Conservation (phyloP, 2,113 vertebrate species). For the Pyrgilauda ruficollis region DNA sequence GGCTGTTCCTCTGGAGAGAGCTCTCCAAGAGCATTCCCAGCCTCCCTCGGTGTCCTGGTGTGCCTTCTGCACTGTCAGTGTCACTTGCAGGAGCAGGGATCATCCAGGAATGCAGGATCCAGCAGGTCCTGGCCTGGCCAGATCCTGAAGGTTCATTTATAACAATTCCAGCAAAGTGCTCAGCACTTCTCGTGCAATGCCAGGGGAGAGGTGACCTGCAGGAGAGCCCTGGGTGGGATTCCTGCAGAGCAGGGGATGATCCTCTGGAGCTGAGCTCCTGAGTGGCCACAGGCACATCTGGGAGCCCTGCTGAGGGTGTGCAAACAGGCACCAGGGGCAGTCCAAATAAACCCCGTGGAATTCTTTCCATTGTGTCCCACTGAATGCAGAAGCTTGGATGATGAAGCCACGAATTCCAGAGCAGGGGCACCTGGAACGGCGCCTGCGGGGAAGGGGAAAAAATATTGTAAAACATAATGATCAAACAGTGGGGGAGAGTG, state of each 20-base stretch:
- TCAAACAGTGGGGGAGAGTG: conserved; percentile 49
- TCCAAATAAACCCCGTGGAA: conserved; percentile 39
- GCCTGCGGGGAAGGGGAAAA: conserved; percentile 58
- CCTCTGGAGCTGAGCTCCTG: background rate
- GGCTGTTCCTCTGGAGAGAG: background rate
- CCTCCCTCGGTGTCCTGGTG: accelerated
- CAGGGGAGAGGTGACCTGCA: background rate
- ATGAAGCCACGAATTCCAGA: conserved; percentile 56
- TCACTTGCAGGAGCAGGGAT: background rate
- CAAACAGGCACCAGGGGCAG: conserved; percentile 10
- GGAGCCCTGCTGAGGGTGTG: background rate
- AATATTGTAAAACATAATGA: conserved; percentile 57
- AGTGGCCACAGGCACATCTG: background rate
- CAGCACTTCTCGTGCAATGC: background rate
- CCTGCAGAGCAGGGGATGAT: background rate
- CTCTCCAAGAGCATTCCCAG: background rate
- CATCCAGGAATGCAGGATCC: background rate
- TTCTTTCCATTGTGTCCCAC: conserved; percentile 65
- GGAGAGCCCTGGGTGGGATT: background rate
- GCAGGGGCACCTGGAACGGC: conserved; percentile 36
- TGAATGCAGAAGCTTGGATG: conserved; percentile 14
- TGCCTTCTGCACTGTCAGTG: background rate
- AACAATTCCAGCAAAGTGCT: background rate
- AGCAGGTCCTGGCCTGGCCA: background rate
- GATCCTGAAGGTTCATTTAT: background rate